Percentiles rank a stretch among this genome's conserved stretches.
These are phyloP conservation scores for Neotragus moschatus DNA, from an alignment of 2,113 vertebrate genomes.

Conservation along the genomic window DNA sequence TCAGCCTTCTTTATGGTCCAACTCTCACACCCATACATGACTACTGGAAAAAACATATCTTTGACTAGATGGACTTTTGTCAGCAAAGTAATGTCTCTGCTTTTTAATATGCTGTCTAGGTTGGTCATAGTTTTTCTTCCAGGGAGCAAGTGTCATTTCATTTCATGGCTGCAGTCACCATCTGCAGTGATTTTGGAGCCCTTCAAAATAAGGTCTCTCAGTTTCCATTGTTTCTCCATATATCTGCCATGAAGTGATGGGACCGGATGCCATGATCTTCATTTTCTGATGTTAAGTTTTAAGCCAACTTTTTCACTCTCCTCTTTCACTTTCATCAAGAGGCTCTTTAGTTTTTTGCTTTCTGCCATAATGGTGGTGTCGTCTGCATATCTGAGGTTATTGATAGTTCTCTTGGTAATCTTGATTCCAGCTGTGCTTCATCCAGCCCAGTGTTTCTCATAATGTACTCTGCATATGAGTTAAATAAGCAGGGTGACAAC, in stretches of 20 bases:
- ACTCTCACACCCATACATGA: neutral
- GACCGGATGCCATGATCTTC: rapidly evolving
- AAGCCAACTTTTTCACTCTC: neutral
- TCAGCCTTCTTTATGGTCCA: neutral
- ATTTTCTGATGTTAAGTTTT: neutral
- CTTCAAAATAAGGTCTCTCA: neutral
- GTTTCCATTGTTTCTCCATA: neutral
- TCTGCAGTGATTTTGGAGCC: neutral
- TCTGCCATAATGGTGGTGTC: neutral
- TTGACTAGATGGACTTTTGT: neutral
- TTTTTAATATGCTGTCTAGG: neutral
- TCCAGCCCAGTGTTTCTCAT: neutral
- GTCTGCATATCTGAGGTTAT: neutral
- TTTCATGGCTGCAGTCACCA: neutral
- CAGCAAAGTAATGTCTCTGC: neutral
- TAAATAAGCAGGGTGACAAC: neutral
- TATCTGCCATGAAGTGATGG: neutral
- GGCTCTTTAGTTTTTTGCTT: neutral
- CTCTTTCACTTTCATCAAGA: neutral
- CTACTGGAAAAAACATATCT: neutral
- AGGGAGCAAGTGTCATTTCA: neutral
- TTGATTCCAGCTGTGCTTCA: neutral
- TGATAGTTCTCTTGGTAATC: neutral
- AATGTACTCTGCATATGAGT: neutral
- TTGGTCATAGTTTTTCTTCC: neutral